Evolutionary conservation across 2,797 vertebrate species (phyloP), one percentile per base, ranked within the genome.

Genomic region (Menidia menidia): DNA sequence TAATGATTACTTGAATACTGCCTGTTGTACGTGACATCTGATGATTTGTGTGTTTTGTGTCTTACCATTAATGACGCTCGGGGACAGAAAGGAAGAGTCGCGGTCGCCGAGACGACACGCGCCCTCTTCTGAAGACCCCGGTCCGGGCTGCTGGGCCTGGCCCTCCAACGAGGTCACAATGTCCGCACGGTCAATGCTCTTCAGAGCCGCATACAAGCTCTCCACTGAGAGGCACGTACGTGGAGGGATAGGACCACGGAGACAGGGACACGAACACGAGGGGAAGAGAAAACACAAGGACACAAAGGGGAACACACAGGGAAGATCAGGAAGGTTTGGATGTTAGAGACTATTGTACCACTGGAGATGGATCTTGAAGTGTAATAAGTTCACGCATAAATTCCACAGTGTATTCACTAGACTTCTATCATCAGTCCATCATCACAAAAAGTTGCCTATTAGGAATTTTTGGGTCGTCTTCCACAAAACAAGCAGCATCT

Each of bases 41-140:
- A 63, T 30, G 1, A 25, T 25, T 25, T 25, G 50, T 41, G 54
- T 60, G 71, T 67, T 52, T 64, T 53, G 71, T 57, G 60, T 89
- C 96, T 96, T 94, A 98, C 98, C 98, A 95, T 99, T 99, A 89
- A 97, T 89, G 88, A 97, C 92, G 66, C 95, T 95, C 0, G 97
- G 96, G 0, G 97, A 98, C 57, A 98, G 92, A 3, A 96, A 93
- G 63, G 95, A 75, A 78, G 93, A 96, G 83, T 99, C 96, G 0
- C 92, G 91, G 68, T 96, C 94, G 0, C 64, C 16, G 39, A 93
- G 92, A 50, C 93, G 91, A 77, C 94, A 94, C 57, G 93, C 93
- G 0, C 95, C 95, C 1, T 96, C 95, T 69, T 95, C 96, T 64
- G 93, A 88, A 30, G 86, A 87, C 2, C 87, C 81, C 0, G 89